Percentiles rank a stretch among this genome's conserved stretches.
Conservation (phyloP, 2,797 vertebrate species). For the Fratercula arctica region DNA sequence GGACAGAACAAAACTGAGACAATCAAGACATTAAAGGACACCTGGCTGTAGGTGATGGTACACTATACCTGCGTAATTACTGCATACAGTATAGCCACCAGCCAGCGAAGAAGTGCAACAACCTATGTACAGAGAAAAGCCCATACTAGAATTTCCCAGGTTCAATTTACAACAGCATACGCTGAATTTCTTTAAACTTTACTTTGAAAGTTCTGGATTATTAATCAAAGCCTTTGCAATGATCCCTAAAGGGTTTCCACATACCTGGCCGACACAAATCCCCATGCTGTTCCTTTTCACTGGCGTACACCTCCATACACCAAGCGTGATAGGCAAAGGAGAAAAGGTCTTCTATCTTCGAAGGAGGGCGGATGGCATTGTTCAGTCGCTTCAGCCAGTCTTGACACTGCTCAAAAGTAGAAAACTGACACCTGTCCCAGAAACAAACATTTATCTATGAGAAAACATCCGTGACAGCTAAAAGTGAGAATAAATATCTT, state of each 20-base stretch:
- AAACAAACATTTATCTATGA: neutral
- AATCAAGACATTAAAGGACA: neutral
- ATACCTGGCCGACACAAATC: conserved; percentile 94
- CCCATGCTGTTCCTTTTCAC: conserved; percentile 94
- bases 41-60: neutral
- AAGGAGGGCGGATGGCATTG: conserved; percentile 84
- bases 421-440: conserved; percentile 91
- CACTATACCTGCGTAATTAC: neutral
- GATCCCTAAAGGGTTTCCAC: neutral
- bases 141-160: neutral
- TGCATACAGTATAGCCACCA: neutral
- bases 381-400: conserved; percentile 94
- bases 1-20: neutral
- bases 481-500: neutral
- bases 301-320: conserved; percentile 93
- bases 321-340: conserved; percentile 96
- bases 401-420: conserved; percentile 95
- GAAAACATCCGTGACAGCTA: neutral
- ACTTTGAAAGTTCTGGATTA: neutral
- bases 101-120: neutral
- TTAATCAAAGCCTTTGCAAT: neutral
- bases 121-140: rapidly evolving
- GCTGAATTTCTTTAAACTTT: neutral
- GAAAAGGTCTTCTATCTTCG: conserved; percentile 94
- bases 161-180: neutral